Percentiles rank a stretch among this genome's conserved stretches.
phyloP scores from a whole-genome alignment of 2,888 invertebrate species.

The Saturnia pavonia region DNA sequence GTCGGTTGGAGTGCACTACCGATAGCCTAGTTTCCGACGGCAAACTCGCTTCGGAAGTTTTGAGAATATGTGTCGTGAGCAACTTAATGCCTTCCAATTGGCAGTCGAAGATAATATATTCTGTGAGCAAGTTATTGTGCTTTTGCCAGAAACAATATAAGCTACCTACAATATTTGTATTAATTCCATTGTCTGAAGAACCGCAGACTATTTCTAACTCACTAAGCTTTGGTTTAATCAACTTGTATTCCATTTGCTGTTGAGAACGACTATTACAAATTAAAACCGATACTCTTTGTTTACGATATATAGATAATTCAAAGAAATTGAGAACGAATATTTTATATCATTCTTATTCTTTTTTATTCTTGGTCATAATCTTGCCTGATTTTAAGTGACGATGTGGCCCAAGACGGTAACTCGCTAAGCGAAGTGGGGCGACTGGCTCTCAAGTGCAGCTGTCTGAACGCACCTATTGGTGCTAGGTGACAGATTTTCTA shows the following conservation, averaged over 20 bases:
- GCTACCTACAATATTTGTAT: neutral
- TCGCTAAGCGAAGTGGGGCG: too few species aligned
- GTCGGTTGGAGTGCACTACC: slow-evolving; percentile 55
- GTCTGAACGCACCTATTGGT: too few species aligned
- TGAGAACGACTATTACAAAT: neutral
- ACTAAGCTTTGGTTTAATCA: neutral
- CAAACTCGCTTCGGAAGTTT: slow-evolving; percentile 57
- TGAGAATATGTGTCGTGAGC: slow-evolving; percentile 58
- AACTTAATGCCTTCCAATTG: slow-evolving; percentile 55
- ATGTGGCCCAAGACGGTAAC: too few species aligned
- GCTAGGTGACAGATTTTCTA: too few species aligned
- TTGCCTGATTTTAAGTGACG: too few species aligned
- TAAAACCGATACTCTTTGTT: neutral
- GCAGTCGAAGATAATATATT: slow-evolving; percentile 53
- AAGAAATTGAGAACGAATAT: too few species aligned
- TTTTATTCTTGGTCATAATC: too few species aligned
- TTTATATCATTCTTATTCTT: too few species aligned
- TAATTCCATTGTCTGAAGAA: slow-evolving; percentile 8
- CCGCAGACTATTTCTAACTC: neutral
- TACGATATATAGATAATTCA: too few species aligned
- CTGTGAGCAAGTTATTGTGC: slow-evolving; percentile 35
- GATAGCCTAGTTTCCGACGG: slow-evolving; percentile 66
- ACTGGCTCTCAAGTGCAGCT: too few species aligned
- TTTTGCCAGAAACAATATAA: slow-evolving; percentile 25
- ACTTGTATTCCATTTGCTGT: neutral